These are phyloP conservation scores for Torymus tubicola DNA, from an alignment of 2,888 invertebrate genomes.

Conservation along the genomic window DNA sequence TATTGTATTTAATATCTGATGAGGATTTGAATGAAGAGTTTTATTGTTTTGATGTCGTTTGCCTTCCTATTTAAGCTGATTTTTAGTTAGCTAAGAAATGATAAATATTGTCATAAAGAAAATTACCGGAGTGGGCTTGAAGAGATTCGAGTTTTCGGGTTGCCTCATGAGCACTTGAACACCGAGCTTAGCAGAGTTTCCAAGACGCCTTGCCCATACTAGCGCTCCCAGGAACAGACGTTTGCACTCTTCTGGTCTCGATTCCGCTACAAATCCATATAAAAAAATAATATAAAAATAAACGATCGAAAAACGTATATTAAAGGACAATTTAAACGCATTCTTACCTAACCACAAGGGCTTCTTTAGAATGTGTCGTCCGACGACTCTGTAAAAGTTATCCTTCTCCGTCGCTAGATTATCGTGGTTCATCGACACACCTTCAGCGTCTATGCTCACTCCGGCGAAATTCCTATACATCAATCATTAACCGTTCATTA, in stretches of 20 bases:
- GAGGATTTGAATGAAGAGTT: too few relatives aligned
- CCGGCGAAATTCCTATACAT: constrained; percentile 66
- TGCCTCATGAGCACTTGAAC: constrained; percentile 85
- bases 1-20: too few relatives aligned
- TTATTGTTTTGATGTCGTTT: too few relatives aligned
- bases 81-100: too few relatives aligned
- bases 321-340: too few relatives aligned
- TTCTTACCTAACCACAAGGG: constrained; percentile 76
- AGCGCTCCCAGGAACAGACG: constrained; percentile 79
- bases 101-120: background rate
- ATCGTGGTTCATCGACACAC: constrained; percentile 66
- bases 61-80: too few relatives aligned
- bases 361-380: constrained; percentile 66
- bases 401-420: constrained; percentile 66
- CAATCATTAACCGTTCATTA: background rate
- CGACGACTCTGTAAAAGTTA: constrained; percentile 64
- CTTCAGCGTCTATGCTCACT: constrained; percentile 61
- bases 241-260: constrained; percentile 68
- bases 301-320: too few relatives aligned
- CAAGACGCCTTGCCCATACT: constrained; percentile 85
- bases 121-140: constrained; percentile 82
- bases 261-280: constrained; percentile 69
- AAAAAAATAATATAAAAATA: too few relatives aligned
- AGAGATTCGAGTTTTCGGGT: constrained; percentile 80
- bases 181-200: constrained; percentile 85